Evolutionary conservation across 2,797 vertebrate species (phyloP).

Genomic region (Micromesistius poutassou): DNA sequence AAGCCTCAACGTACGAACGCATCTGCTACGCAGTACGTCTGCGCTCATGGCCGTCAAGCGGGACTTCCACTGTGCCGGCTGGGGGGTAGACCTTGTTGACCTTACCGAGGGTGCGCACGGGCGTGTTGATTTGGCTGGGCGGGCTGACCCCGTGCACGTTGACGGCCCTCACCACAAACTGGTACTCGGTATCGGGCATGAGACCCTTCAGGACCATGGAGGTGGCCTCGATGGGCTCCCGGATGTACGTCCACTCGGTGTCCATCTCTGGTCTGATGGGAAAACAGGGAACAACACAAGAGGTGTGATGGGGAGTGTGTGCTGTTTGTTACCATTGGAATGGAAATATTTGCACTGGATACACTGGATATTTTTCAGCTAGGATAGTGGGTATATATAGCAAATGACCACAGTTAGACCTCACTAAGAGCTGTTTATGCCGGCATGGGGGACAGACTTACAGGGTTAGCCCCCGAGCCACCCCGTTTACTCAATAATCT

Average conservation of each 20-base stretch:
- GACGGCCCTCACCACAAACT: conserved; percentile 84
- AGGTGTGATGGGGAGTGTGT: too few relatives aligned
- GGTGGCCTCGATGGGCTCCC: conserved; percentile 83
- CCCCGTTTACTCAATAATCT: too few relatives aligned
- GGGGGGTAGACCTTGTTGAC: conserved; percentile 22
- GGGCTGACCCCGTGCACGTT: conserved; percentile 82
- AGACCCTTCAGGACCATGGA: conserved; percentile 93
- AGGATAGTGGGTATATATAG: too few relatives aligned
- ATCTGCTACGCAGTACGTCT: not conserved
- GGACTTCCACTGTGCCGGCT: not conserved
- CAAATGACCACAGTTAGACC: too few relatives aligned
- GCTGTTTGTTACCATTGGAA: too few relatives aligned
- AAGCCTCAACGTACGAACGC: not conserved
- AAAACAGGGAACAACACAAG: not conserved
- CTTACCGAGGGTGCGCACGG: conserved; percentile 83
- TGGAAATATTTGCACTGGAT: too few relatives aligned
- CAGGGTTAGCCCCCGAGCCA: too few relatives aligned
- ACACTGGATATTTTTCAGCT: too few relatives aligned
- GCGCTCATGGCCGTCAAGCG: not conserved
- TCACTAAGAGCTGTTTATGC: too few relatives aligned
- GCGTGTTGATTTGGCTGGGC: conserved; percentile 77
- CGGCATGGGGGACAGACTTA: too few relatives aligned
- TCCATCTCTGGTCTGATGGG: conserved; percentile 86
- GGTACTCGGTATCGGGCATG: conserved; percentile 84
- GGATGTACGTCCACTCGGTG: conserved; percentile 86